Conservation (phyloP, 2,888 invertebrate genomes). For the Odontothrips loti region DNA sequence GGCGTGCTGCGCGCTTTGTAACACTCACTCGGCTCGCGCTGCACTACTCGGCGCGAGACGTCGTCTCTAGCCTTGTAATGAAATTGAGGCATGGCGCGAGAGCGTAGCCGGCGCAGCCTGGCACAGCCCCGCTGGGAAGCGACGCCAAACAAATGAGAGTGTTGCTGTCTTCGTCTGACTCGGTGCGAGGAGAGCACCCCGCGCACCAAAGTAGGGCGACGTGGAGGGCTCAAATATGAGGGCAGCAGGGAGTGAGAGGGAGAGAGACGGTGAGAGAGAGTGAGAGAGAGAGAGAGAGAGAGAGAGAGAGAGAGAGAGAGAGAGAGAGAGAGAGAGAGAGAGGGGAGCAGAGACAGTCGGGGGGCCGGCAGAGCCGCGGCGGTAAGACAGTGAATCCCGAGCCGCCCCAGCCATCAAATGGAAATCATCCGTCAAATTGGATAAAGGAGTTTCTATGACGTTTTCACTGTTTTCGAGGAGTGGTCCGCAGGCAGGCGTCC, state of each 20-base stretch:
- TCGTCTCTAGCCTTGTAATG: not conserved
- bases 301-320: not conserved
- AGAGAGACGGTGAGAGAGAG: not conserved
- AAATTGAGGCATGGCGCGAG: not conserved
- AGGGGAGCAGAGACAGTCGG: not conserved
- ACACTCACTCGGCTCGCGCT: too few relatives aligned
- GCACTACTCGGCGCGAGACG: not conserved
- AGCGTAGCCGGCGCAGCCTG: too few relatives aligned
- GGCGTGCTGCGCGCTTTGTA: too few relatives aligned
- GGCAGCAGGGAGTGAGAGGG: not conserved
- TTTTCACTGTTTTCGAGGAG: constrained; percentile 19
- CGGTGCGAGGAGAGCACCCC: not conserved
- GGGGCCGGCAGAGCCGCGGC: not conserved
- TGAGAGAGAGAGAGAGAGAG: not conserved
- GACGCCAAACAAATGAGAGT: not conserved
- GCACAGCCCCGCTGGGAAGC: too few relatives aligned
- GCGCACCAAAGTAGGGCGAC: not conserved
- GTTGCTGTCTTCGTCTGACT: not conserved
- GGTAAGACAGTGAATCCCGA: not conserved
- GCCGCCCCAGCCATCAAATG: constrained; percentile 17
- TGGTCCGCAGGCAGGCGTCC: not conserved
- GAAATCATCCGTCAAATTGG: constrained; percentile 25
- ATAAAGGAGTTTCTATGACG: constrained; percentile 22
- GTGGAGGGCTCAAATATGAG: not conserved
- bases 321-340: constrained; percentile 1